Percentiles rank a stretch among this genome's conserved stretches.
phyloP scores from a whole-genome alignment of 2,797 vertebrate genomes.

The Liparis tanakae region DNA sequence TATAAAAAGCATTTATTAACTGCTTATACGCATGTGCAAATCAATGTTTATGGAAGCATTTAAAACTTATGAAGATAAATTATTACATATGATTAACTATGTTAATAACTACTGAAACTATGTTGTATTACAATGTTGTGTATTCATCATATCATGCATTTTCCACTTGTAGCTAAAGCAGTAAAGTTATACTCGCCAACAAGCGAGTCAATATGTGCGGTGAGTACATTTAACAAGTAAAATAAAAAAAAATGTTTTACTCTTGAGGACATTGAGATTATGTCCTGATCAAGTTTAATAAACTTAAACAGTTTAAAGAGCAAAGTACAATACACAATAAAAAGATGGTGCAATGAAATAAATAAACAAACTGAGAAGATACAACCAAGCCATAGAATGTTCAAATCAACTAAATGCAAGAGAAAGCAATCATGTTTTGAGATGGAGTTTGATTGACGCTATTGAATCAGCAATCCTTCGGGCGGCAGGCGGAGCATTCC shows the following conservation, averaged over 20 bases:
- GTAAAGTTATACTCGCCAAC: background rate
- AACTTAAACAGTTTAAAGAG: background rate
- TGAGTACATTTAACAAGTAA: background rate
- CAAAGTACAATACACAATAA: no score
- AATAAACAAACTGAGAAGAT: no score
- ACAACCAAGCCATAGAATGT: no score
- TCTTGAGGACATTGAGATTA: background rate
- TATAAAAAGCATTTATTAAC: background rate
- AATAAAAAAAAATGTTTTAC: slow-evolving; percentile 7
- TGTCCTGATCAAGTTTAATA: background rate
- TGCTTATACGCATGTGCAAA: background rate
- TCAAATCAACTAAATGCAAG: no score
- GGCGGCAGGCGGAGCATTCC: no score
- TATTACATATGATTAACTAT: background rate
- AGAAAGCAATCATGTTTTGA: no score
- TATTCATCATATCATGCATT: background rate
- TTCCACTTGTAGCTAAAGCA: background rate
- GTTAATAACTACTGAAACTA: background rate
- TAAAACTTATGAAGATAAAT: background rate
- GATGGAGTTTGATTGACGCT: no score
- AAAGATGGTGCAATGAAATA: no score
- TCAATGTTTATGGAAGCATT: background rate
- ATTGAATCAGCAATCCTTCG: no score
- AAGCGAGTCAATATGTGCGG: background rate
- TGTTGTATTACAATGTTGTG: background rate